Evolutionary conservation across 2,797 vertebrate genomes (phyloP).

Genomic region (Enteromius treurensis): DNA sequence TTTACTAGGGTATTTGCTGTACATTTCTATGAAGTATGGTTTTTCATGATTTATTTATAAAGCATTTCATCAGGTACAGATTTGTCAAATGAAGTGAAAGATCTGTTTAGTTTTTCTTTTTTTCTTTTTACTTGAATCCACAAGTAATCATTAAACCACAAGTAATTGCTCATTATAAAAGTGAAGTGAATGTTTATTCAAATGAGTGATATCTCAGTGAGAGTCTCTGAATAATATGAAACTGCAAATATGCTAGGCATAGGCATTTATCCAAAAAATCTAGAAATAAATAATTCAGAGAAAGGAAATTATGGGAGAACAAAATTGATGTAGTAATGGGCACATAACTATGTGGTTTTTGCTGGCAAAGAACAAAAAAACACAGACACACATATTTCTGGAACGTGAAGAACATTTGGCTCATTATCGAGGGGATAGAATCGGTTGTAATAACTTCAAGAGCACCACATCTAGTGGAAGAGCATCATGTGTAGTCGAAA

Average conservation of each 20-base stretch:
- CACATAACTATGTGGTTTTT: neutral
- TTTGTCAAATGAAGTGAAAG: neutral
- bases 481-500: conserved; percentile 19
- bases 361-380: conserved; percentile 27
- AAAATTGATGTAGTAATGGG: neutral
- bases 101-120: neutral
- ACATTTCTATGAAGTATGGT: no score
- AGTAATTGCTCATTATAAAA: conserved; percentile 22
- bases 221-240: neutral
- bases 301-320: neutral
- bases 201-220: neutral
- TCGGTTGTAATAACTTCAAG: conserved; percentile 66
- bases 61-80: neutral
- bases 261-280: conserved; percentile 17
- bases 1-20: no score
- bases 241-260: conserved; percentile 1
- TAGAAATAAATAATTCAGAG: neutral
- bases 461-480: conserved; percentile 58
- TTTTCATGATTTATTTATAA: neutral
- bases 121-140: neutral
- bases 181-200: neutral
- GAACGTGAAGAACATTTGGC: conserved; percentile 61
- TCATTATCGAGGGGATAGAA: conserved; percentile 58
- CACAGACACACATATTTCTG: conserved; percentile 10
- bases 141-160: neutral